Evolutionary conservation across 1,140 invertebrate genomes (phyloP).

Genomic region (Achroia grisella): DNA sequence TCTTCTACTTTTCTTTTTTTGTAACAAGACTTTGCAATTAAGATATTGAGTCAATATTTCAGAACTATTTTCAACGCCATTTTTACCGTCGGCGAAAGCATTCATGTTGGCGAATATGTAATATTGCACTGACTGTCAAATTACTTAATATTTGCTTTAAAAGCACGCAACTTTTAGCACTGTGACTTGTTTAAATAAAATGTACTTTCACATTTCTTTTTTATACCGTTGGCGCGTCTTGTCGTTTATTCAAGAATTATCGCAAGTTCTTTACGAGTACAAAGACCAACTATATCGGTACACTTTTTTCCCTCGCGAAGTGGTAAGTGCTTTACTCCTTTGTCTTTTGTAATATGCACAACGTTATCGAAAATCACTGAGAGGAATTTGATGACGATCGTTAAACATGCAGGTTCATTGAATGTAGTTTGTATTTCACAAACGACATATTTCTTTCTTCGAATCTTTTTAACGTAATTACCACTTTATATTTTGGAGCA

Average conservation of each 20-base stretch:
- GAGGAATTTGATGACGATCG: constrained; percentile 7
- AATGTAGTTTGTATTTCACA: neutral
- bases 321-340: too few species aligned
- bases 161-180: constrained; percentile 44
- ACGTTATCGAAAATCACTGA: constrained; percentile 11
- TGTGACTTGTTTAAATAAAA: constrained; percentile 51
- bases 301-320: too few species aligned
- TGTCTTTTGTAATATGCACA: neutral
- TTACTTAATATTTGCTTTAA: constrained; percentile 55
- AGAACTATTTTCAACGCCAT: neutral
- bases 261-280: constrained; percentile 20
- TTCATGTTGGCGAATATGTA: constrained; percentile 36
- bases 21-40: constrained; percentile 20
- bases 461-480: neutral
- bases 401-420: constrained; percentile 6
- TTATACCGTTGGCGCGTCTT: constrained; percentile 1
- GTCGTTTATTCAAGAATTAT: constrained; percentile 39
- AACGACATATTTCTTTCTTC: neutral
- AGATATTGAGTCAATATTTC: neutral
- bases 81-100: constrained; percentile 19
- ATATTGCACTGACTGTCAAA: constrained; percentile 25
- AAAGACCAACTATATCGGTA: neutral
- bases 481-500: neutral
- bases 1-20: constrained; percentile 11
- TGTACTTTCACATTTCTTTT: constrained; percentile 53